Evolutionary conservation across 2,797 vertebrate genomes (phyloP).

Genomic region (Megalops cyprinoides): DNA sequence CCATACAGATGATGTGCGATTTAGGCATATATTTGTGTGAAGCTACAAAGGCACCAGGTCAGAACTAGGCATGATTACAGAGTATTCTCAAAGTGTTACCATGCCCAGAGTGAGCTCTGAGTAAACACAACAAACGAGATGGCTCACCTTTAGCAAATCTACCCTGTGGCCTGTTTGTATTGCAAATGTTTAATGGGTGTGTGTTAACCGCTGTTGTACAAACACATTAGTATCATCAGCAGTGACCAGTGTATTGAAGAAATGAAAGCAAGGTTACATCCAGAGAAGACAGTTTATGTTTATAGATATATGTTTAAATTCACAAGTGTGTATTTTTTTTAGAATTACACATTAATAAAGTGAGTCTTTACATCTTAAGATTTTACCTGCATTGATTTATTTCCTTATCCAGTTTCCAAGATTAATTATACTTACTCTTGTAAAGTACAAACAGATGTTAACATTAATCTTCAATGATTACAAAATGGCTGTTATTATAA

Average conservation of each 20-base stretch:
- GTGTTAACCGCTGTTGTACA: not conserved
- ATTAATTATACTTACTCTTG: too few relatives aligned
- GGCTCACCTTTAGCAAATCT: slow-evolving; percentile 16
- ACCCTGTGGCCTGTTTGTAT: not conserved
- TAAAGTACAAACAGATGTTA: not conserved
- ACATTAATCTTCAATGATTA: not conserved
- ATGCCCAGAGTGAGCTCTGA: not conserved
- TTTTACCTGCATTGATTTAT: not conserved
- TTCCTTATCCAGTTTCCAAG: too few relatives aligned
- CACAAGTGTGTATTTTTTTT: too few relatives aligned
- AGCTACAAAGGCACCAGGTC: not conserved
- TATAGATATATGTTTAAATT: not conserved
- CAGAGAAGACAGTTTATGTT: too few relatives aligned
- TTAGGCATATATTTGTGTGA: not conserved
- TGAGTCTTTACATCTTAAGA: too few relatives aligned
- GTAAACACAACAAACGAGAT: not conserved
- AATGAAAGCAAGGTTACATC: not conserved
- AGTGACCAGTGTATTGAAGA: not conserved
- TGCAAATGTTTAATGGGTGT: not conserved
- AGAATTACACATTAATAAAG: too few relatives aligned
- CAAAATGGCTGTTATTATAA: too few relatives aligned
- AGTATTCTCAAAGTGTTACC: not conserved
- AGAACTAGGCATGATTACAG: not conserved
- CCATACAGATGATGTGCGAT: not conserved
- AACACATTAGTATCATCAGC: not conserved